phyloP scores from a whole-genome alignment of 1,140 invertebrate genomes.

The Lepidotrigona ventralis region DNA sequence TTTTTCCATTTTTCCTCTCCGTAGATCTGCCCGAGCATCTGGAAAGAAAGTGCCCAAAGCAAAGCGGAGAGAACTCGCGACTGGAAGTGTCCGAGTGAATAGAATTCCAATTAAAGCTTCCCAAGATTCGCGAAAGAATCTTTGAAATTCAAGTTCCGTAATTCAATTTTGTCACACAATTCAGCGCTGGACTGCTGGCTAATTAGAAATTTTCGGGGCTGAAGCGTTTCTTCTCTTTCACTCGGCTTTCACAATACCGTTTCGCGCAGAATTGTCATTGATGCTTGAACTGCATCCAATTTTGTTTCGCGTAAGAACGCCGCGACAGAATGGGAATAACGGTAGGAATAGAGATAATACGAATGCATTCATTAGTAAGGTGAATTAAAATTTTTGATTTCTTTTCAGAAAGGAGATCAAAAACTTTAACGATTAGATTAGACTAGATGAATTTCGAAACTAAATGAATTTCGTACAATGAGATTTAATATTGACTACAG shows the following conservation, averaged over 20 bases:
- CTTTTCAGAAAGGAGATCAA: background rate
- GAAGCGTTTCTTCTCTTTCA: background rate
- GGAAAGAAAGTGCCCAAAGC: slow-evolving; percentile 31
- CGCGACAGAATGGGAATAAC: background rate
- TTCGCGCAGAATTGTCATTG: background rate
- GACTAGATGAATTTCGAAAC: too few relatives aligned
- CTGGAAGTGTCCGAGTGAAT: slow-evolving; percentile 53
- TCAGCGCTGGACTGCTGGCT: background rate
- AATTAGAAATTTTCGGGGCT: slow-evolving; percentile 9
- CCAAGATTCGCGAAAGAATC: slow-evolving; percentile 34
- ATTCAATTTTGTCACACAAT: background rate
- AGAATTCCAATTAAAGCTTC: slow-evolving; percentile 58
- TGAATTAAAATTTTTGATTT: background rate
- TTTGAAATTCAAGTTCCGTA: slow-evolving; percentile 52
- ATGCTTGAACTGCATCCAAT: background rate
- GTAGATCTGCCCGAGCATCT: slow-evolving; percentile 4
- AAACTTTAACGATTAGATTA: too few relatives aligned
- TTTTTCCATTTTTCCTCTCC: background rate
- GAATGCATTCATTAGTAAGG: background rate
- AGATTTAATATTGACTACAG: too few relatives aligned
- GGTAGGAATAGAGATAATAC: background rate
- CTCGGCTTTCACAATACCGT: background rate
- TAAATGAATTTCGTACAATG: too few relatives aligned
- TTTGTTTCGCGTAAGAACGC: background rate
- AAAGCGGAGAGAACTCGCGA: slow-evolving; percentile 35